Evolutionary conservation across 2,797 vertebrate species (phyloP), one percentile per base, ranked within the genome.

Genomic region (Epinephelus coioides): DNA sequence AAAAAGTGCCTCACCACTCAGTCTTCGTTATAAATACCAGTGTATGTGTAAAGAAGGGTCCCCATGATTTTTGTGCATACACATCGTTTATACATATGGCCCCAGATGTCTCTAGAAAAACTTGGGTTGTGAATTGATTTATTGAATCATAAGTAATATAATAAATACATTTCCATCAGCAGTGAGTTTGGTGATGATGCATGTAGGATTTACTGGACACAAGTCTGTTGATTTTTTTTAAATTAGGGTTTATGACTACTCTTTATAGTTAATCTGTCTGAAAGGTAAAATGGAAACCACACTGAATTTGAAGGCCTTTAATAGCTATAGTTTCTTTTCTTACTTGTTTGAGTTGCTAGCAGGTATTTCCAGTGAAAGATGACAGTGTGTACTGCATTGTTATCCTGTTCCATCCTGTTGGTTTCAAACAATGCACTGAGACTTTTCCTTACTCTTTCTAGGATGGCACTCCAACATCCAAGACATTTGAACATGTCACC

Each of bases 391-490:
- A 59, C 14, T 59, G 23, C 43, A 49, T 44, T 30, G 17, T 21
- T 51, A 19, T 30, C 27, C 27, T 30, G 5, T 30, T 30, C 5
- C 27, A 30, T 30, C 27, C 27, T 30, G 27, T 30, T 30, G 27
- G 27, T 30, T 30, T 30, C 27, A 30, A 30, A 30, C 27, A 6
- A 30, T 30, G 27, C 27, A 30, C 27, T 30, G 27, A 30, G 5
- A 30, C 27, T 30, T 30, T 30, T 30, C 27, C 1, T 30, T 30
- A 6, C 27, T 76, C 9, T 83, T 86, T 85, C 2, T 76, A 99
- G 98, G 98, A 99, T 2, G 98, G 98, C 46, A 99, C 98, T 12
- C 98, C 98, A 0, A 99, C 98, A 6, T 99, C 98, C 6, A 99
- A 99, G 94, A 99, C 98, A 0, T 99, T 99, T 84, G 98, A 99